These are phyloP conservation scores for Pomatostomus ruficeps DNA, from an alignment of 2,113 vertebrate species.

Conservation along the genomic window DNA sequence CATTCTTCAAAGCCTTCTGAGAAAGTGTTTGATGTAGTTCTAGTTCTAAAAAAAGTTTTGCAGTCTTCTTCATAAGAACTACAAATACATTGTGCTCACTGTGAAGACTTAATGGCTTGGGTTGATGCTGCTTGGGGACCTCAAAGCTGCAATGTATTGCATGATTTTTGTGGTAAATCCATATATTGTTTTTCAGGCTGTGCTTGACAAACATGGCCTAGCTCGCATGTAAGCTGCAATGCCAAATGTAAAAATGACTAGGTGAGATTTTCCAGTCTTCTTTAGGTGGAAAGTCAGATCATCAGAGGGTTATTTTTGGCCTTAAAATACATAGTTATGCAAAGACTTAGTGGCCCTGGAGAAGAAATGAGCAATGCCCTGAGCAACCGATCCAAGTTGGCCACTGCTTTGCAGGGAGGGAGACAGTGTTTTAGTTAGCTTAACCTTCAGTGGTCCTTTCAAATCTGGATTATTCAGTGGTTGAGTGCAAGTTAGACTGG, in stretches of 20 bases:
- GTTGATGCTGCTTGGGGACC: neutral
- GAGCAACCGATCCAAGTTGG: neutral
- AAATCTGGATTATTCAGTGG: neutral
- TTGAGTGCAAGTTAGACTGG: neutral
- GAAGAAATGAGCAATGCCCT: neutral
- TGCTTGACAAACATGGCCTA: neutral
- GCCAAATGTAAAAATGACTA: constrained; percentile 18
- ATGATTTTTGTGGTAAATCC: neutral
- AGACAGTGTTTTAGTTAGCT: neutral
- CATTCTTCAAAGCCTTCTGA: constrained; percentile 6
- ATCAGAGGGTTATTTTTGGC: constrained; percentile 27
- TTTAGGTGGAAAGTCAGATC: constrained; percentile 26
- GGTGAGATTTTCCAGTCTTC: constrained; percentile 48
- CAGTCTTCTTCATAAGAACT: neutral
- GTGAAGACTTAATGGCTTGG: neutral
- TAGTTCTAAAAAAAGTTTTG: neutral
- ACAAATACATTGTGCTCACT: neutral
- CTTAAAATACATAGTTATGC: neutral
- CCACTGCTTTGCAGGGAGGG: neutral
- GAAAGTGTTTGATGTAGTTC: neutral
- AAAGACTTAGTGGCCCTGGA: neutral
- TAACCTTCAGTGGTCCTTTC: neutral
- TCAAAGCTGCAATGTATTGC: neutral
- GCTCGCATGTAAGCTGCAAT: neutral
- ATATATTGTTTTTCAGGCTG: neutral